These are phyloP conservation scores for Azorinus chamasolen DNA, from an alignment of 2,888 invertebrate species.

Conservation along the genomic window DNA sequence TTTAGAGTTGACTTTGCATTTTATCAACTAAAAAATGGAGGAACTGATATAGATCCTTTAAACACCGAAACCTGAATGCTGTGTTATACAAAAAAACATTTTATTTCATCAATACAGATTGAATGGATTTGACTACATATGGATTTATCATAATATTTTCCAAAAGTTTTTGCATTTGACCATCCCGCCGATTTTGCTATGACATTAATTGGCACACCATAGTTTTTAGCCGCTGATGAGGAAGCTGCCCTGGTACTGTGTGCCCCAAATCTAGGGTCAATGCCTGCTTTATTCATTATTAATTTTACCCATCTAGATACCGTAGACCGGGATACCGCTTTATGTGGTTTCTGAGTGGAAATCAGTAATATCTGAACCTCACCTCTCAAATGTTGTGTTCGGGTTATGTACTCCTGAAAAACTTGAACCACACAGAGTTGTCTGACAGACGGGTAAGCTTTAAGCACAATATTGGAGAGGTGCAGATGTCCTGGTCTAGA, in stretches of 20 bases:
- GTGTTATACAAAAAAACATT: too few species aligned
- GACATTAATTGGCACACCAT: not conserved
- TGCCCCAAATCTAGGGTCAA: not conserved
- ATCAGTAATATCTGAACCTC: not conserved
- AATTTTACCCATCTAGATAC: not conserved
- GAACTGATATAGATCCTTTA: too few species aligned
- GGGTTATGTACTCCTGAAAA: slow-evolving; percentile 1
- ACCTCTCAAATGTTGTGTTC: not conserved
- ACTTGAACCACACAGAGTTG: not conserved
- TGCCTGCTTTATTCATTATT: not conserved
- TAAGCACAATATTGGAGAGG: not conserved
- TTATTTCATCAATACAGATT: too few species aligned
- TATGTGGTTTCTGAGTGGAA: not conserved
- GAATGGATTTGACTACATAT: not conserved
- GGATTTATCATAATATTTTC: not conserved
- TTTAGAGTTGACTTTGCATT: too few species aligned
- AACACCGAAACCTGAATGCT: too few species aligned
- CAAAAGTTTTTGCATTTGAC: not conserved
- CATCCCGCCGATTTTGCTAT: not conserved
- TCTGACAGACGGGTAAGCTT: not conserved
- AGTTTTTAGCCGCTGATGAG: not conserved
- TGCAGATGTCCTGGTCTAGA: not conserved
- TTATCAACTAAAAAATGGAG: too few species aligned
- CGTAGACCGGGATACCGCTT: not conserved
- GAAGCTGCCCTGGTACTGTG: slow-evolving; percentile 1